phyloP scores from a whole-genome alignment of 35 echinoderm and acorn worm genomes.

The Strongylocentrotus purpuratus region DNA sequence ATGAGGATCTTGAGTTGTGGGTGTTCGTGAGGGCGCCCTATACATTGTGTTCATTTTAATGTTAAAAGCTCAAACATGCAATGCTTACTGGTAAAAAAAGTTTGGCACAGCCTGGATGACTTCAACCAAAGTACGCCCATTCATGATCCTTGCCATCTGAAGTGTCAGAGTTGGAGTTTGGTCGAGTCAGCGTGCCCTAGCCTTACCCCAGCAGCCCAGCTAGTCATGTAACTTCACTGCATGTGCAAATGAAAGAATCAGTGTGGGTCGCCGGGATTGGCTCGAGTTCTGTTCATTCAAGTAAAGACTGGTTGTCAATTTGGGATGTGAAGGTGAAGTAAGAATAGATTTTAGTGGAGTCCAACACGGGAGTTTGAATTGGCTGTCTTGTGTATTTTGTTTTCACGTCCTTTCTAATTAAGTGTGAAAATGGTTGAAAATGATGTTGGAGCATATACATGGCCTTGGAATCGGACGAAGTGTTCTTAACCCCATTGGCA shows the following conservation, averaged over 20 bases:
- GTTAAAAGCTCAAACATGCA: background rate
- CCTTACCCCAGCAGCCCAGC: background rate
- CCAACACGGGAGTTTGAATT: too few relatives aligned
- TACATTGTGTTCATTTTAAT: background rate
- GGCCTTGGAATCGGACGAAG: too few relatives aligned
- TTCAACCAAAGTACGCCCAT: background rate
- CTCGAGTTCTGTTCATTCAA: background rate
- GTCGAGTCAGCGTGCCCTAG: background rate
- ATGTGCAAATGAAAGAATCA: background rate
- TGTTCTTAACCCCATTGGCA: too few relatives aligned
- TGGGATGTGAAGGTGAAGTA: too few relatives aligned
- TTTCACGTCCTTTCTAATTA: too few relatives aligned
- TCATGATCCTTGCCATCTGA: background rate
- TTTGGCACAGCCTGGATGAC: background rate
- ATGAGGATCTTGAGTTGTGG: conserved; percentile 37
- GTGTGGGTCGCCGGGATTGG: background rate
- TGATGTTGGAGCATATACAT: too few relatives aligned
- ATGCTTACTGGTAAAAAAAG: background rate
- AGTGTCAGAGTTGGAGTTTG: background rate
- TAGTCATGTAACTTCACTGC: background rate
- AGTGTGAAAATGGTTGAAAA: too few relatives aligned
- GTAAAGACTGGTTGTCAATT: background rate
- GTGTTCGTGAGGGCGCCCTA: background rate
- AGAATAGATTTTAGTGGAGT: too few relatives aligned
- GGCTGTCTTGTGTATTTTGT: too few relatives aligned